Conservation (phyloP, 2,113 vertebrate species). For the Lagopus muta region DNA sequence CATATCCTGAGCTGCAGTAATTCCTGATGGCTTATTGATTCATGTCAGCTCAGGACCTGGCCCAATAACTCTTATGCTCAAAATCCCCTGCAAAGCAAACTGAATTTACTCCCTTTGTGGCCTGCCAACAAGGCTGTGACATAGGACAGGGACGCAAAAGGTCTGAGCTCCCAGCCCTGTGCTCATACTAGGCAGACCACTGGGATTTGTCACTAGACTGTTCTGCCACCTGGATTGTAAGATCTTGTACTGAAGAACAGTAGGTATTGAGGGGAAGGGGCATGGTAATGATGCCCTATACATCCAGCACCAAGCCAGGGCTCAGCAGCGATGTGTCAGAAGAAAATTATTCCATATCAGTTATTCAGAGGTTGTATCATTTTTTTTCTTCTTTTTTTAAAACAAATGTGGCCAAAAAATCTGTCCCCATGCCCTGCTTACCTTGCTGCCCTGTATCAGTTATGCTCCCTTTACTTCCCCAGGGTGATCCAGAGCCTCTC, state of each 20-base stretch:
- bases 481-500: conserved; percentile 71
- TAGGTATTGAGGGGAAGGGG: neutral
- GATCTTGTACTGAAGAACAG: neutral
- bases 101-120: neutral
- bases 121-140: neutral
- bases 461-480: conserved; percentile 56
- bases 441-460: conserved; percentile 68
- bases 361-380: neutral
- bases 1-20: neutral
- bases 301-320: neutral
- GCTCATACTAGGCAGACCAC: neutral
- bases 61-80: neutral
- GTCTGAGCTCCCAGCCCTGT: neutral
- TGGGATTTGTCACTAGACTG: neutral
- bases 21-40: neutral
- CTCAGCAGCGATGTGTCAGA: neutral
- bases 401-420: neutral
- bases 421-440: conserved; percentile 23
- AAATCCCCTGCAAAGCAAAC: neutral
- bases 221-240: neutral
- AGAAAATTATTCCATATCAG: neutral
- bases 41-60: neutral
- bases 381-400: neutral
- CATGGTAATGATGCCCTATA: neutral
- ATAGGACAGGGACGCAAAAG: neutral